Percentiles rank a stretch among this genome's conserved stretches.
Conservation (phyloP, 53 echinoderm and acorn worm genomes). For the Crossaster papposus region DNA sequence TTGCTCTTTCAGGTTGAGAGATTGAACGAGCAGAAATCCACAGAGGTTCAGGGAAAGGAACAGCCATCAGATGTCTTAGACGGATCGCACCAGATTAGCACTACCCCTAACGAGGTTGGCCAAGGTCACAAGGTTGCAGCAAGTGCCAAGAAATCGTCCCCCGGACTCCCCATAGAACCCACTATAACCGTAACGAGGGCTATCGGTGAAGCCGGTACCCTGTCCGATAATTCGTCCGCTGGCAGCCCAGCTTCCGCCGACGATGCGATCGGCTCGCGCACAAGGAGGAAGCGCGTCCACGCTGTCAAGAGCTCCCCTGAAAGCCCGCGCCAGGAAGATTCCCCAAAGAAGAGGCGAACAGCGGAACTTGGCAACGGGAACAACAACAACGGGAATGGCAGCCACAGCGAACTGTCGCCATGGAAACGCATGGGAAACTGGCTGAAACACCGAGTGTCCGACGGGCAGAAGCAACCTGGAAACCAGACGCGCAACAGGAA, state of each 20-base stretch:
- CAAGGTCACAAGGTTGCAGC: conserved; percentile 29
- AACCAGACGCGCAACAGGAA: not conserved
- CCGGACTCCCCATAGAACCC: not conserved
- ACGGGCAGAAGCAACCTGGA: not conserved
- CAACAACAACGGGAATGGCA: conserved; percentile 2
- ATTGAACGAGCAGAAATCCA: not conserved
- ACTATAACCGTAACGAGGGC: conserved; percentile 16
- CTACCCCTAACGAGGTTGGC: conserved; percentile 13
- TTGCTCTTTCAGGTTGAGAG: conserved; percentile 27
- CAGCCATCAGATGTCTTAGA: conserved; percentile 7
- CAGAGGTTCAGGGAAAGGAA: not conserved
- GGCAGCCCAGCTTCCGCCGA: not conserved
- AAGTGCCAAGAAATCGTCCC: not conserved
- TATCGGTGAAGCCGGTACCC: not conserved
- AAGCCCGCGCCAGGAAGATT: conserved; percentile 5
- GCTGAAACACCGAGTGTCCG: conserved; percentile 31
- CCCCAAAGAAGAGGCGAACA: conserved; percentile 32
- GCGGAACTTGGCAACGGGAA: conserved; percentile 6
- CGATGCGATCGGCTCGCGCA: not conserved
- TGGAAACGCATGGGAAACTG: conserved; percentile 44
- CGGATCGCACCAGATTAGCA: not conserved
- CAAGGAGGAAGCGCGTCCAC: conserved; percentile 43
- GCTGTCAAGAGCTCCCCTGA: not conserved
- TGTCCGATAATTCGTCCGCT: not conserved
- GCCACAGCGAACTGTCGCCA: conserved; percentile 11